A percentile compares a stretch with the other conserved stretches of the same genome.
These are phyloP conservation scores for Neopipo cinnamomea DNA, from an alignment of 2,113 vertebrate species.

Conservation along the genomic window DNA sequence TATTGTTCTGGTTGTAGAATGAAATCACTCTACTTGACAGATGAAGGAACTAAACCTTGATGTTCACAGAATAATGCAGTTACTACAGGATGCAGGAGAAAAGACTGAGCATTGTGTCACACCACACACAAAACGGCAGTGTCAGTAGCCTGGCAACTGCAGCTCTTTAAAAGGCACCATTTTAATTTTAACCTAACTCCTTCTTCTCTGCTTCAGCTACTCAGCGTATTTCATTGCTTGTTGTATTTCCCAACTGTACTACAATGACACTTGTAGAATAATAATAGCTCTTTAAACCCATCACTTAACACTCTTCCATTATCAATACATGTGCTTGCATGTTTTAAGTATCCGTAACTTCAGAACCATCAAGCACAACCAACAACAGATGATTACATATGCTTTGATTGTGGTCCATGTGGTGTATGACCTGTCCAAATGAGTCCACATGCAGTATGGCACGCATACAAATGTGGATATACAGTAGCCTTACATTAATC, in stretches of 20 bases:
- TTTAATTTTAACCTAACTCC: slow-evolving; percentile 13
- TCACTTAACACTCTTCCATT: background rate
- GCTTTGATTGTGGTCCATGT: background rate
- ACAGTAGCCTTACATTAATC: background rate
- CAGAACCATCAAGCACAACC: background rate
- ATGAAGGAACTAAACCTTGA: slow-evolving; percentile 7
- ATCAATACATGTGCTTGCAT: background rate
- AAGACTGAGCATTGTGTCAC: slow-evolving; percentile 6
- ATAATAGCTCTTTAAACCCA: background rate
- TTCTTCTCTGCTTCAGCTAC: background rate
- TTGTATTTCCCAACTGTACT: background rate
- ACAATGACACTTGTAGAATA: background rate
- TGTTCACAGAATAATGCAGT: slow-evolving; percentile 47
- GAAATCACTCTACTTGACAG: slow-evolving; percentile 21
- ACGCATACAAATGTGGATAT: background rate
- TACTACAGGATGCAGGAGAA: slow-evolving; percentile 30
- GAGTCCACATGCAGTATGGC: background rate
- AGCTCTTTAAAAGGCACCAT: slow-evolving; percentile 47
- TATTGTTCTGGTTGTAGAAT: background rate
- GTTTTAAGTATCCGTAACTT: background rate
- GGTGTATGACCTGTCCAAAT: background rate
- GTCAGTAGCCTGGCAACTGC: slow-evolving; percentile 73
- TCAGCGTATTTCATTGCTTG: background rate
- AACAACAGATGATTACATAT: background rate
- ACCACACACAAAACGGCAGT: background rate